Base-by-base conservation (phyloP, 2,888 invertebrate species). In the Dermolepida albohirtum region DNA sequence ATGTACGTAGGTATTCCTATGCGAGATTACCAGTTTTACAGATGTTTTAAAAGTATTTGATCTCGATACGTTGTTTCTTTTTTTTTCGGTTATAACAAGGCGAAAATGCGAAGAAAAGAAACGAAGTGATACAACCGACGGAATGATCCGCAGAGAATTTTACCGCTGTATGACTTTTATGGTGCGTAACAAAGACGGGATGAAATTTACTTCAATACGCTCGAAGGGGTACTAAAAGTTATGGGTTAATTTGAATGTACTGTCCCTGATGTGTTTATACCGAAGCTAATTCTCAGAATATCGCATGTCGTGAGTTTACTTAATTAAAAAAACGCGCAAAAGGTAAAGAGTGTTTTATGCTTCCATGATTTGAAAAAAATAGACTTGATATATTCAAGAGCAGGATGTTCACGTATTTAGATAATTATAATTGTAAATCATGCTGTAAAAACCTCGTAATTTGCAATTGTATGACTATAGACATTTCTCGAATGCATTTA, bases 201-300 rank as follows among this genome's bases (percentile, higher is more conserved):
- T 34, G 40, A 40, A 39, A 55, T 55, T 55, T 40, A 40, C 54
- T 39, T 17, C 54, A 39, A 54, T 8, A 40, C 40, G 54, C 54
- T 55, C 40, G 54, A 39, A 17, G 41, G 54, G 17, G 22, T 55
- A 55, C 41, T 55, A 29, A 41, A 55, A 41, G 41, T n/a, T 43
- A 55, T 41, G 54, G 10, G 40, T 41, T 55, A 43, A 55, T 55
- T 55, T 55, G 12, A 55, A 55, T n/a, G 22, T 55, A 22, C 55
- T 41, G 10, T 34, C 22, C 40, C 55, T 41, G 41, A 55, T 55
- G 17, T 34, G 14, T 12, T 22, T 55, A 22, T 55, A 12, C 55
- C 27, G n/a, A 14, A 27, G 27, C 22, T 55, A 55, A 43, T 55
- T 55, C 55, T 55, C 41, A 43, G 55, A 55, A 55, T 55, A 43